A percentile compares a stretch with the other conserved stretches of the same genome.
Conservation (phyloP, 2,888 invertebrate genomes). For the Metacarcinus magister region DNA sequence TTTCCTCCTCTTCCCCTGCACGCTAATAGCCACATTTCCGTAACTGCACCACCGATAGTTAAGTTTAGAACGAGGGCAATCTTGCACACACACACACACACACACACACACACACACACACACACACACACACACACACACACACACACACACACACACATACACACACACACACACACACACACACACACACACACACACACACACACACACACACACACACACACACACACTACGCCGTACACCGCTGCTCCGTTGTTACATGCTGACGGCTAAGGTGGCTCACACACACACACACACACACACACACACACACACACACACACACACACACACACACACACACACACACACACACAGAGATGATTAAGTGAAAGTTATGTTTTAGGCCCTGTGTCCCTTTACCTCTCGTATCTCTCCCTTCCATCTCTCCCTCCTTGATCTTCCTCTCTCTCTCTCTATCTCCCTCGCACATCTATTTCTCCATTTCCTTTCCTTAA, state of each 20-base stretch:
- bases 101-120: neutral
- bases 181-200: neutral
- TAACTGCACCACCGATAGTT: neutral
- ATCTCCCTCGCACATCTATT: neutral
- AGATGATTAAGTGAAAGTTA: slow-evolving; percentile 1
- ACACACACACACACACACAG: slow-evolving; percentile 19
- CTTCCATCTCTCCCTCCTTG: neutral
- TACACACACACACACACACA: neutral
- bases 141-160: too few species aligned
- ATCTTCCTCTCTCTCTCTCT: slow-evolving; percentile 28
- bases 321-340: slow-evolving; percentile 33
- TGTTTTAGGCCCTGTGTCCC: neutral
- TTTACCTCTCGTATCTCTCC: neutral
- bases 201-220: neutral
- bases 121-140: neutral
- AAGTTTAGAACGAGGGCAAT: neutral
- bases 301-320: slow-evolving; percentile 15
- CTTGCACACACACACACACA: neutral
- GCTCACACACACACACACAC: neutral
- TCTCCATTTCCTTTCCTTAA: neutral
- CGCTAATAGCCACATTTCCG: neutral
- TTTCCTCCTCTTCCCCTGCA: too few species aligned
- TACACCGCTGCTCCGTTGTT: too few species aligned
- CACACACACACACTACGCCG: too few species aligned
- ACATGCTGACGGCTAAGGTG: too few species aligned